Evolutionary conservation across 2,888 invertebrate species (phyloP).

Genomic region (Drosophila algonquin): DNA sequence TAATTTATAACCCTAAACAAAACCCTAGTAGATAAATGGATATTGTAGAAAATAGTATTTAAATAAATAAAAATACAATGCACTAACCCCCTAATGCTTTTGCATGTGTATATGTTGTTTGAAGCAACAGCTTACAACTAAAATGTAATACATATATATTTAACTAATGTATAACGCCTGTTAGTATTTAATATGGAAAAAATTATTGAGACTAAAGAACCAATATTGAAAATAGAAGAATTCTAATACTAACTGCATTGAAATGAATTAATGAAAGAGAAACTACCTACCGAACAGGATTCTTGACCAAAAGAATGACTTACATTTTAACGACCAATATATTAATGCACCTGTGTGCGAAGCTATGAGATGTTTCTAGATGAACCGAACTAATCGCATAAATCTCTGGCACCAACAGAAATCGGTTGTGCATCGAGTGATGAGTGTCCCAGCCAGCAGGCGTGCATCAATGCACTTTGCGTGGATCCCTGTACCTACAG

Average conservation of each 20-base stretch:
- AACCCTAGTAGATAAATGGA: slow-evolving; percentile 2
- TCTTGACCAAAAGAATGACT: slow-evolving; percentile 54
- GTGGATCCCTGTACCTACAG: slow-evolving; percentile 91
- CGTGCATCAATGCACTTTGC: slow-evolving; percentile 92
- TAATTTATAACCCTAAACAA: slow-evolving; percentile 22
- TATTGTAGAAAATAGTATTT: slow-evolving; percentile 25
- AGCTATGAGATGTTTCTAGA: not conserved
- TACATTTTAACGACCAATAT: slow-evolving; percentile 50
- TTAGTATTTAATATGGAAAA: slow-evolving; percentile 47
- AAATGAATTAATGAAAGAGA: slow-evolving; percentile 51
- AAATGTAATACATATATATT: slow-evolving; percentile 32
- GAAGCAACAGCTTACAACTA: slow-evolving; percentile 40
- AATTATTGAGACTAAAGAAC: slow-evolving; percentile 29
- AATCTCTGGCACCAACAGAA: slow-evolving; percentile 85
- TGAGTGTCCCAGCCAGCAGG: slow-evolving; percentile 91
- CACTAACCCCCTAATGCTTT: slow-evolving; percentile 64
- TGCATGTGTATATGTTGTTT: slow-evolving; percentile 79
- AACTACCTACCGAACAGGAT: slow-evolving; percentile 71
- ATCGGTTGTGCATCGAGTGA: slow-evolving; percentile 91
- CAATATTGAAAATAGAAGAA: slow-evolving; percentile 27
- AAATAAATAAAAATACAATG: slow-evolving; percentile 25
- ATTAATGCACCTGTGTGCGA: slow-evolving; percentile 28
- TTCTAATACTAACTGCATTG: slow-evolving; percentile 70
- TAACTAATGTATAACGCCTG: slow-evolving; percentile 43
- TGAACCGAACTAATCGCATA: slow-evolving; percentile 49